These are phyloP conservation scores for Peromyscus attwateri DNA, from an alignment of 2,797 vertebrate genomes.

Conservation along the genomic window DNA sequence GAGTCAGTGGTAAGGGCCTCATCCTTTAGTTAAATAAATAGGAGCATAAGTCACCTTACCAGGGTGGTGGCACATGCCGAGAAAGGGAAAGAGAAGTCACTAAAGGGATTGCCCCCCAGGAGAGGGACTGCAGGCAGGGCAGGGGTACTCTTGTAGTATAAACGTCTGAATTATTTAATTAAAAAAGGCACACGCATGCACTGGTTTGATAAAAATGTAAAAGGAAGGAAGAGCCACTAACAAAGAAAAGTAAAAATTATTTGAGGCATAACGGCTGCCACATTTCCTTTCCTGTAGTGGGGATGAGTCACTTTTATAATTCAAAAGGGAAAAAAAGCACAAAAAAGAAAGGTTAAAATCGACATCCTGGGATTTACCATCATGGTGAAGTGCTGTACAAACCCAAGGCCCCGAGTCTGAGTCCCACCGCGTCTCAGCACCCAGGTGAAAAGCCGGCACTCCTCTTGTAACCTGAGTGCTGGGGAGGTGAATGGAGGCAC, in stretches of 20 bases:
- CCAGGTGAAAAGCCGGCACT: not conserved
- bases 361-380: not conserved
- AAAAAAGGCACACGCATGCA: not conserved
- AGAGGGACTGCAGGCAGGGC: not conserved
- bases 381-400: not conserved
- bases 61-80: not conserved
- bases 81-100: not conserved
- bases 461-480: not conserved
- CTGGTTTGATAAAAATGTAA: not conserved
- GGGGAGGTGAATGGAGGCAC: not conserved
- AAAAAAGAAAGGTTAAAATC: not conserved
- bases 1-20: not conserved
- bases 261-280: not conserved
- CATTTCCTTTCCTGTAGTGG: constrained; percentile 28
- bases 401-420: not conserved
- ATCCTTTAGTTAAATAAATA: not conserved
- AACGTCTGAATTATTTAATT: constrained; percentile 26
- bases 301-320: not conserved
- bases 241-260: not conserved
- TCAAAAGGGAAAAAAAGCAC: not conserved
- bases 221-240: not conserved
- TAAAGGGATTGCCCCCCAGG: not conserved
- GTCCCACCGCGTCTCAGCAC: not conserved
- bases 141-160: not conserved
- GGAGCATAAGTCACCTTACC: not conserved